These are phyloP conservation scores for Gavia stellata DNA, from an alignment of 2,113 vertebrate genomes.

Conservation along the genomic window DNA sequence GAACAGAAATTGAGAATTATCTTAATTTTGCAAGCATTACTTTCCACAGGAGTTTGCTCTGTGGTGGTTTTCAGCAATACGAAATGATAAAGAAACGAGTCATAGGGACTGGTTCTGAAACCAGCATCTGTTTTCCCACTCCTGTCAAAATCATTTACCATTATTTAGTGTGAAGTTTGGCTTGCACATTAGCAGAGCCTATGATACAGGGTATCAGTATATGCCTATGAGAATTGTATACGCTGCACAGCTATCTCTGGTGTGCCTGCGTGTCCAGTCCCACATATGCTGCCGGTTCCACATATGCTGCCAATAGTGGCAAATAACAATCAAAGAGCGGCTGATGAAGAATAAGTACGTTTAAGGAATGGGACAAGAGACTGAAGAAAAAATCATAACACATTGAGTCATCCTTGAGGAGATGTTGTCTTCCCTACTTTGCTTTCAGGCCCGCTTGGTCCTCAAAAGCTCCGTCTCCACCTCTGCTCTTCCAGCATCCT, in stretches of 20 bases:
- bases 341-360: neutral
- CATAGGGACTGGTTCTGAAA: neutral
- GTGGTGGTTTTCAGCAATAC: neutral
- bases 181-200: neutral
- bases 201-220: neutral
- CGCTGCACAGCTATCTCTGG: neutral
- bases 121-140: conserved; percentile 39
- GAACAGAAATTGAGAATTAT: neutral
- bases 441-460: neutral
- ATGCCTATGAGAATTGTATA: neutral
- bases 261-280: neutral
- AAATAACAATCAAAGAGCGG: neutral
- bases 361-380: neutral
- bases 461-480: neutral
- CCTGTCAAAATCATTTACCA: conserved; percentile 39
- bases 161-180: conserved; percentile 24
- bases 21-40: neutral
- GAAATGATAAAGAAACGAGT: neutral
- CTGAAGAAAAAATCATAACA: neutral
- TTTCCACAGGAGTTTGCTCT: neutral
- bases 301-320: neutral
- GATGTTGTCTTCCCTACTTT: neutral
- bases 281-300: neutral
- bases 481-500: neutral
- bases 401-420: neutral